Percentiles rank a stretch among this genome's conserved stretches.
Conservation (phyloP, 2,113 vertebrate species). For the Carassius auratus region DNA sequence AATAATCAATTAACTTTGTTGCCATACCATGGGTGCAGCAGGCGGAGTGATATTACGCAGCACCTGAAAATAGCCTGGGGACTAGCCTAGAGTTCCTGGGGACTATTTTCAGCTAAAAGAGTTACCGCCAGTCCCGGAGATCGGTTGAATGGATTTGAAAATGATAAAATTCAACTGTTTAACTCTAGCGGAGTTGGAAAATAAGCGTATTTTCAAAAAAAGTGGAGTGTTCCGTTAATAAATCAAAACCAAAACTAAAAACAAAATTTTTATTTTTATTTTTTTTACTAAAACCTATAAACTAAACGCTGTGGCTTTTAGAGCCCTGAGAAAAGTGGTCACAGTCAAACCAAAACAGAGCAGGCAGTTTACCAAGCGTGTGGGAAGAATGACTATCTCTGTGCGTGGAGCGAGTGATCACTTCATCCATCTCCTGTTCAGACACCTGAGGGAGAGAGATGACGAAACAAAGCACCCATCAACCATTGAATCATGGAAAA, state of each 20-base stretch:
- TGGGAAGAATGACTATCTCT: constrained; percentile 78
- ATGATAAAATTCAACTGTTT: too few species aligned
- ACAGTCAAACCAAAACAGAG: background rate
- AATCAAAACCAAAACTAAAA: background rate
- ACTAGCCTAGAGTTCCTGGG: too few species aligned
- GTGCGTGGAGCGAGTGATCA: constrained; percentile 86
- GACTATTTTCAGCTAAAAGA: too few species aligned
- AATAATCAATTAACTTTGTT: too few species aligned
- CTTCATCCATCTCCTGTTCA: constrained; percentile 96
- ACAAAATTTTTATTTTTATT: background rate
- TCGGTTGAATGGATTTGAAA: too few species aligned
- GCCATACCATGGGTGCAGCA: too few species aligned
- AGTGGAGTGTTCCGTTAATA: background rate
- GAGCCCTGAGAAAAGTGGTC: background rate
- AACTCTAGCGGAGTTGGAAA: too few species aligned
- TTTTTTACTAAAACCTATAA: background rate
- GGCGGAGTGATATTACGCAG: too few species aligned
- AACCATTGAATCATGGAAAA: background rate
- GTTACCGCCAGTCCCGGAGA: too few species aligned
- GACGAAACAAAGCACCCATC: background rate
- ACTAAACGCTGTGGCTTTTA: background rate
- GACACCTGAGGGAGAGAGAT: constrained; percentile 79
- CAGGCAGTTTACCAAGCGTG: constrained; percentile 74
- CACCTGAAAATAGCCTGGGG: too few species aligned
- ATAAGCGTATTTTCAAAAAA: too few species aligned